Evolutionary conservation across 2,113 vertebrate genomes (phyloP).

Genomic region (Saiga tatarica): DNA sequence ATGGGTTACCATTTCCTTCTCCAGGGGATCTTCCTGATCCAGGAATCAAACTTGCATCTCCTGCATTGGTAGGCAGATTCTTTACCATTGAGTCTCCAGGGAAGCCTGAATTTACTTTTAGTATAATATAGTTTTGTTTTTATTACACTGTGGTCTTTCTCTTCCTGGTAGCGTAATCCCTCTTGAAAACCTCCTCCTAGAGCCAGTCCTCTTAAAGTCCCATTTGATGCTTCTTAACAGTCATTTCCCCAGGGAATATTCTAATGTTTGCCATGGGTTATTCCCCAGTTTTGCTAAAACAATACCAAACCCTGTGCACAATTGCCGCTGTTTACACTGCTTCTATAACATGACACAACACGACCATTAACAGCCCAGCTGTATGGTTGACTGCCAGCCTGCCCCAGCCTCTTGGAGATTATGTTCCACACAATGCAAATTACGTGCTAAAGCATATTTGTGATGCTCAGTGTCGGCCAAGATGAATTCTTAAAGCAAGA

Average conservation of each 20-base stretch:
- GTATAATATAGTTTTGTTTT: background rate
- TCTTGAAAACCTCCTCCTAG: background rate
- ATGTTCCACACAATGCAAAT: background rate
- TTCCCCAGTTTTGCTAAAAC: background rate
- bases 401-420: background rate
- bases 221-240: no score
- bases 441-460: accelerated
- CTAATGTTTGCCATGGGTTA: accelerated
- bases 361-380: no score
- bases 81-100: background rate
- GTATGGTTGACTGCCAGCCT: accelerated
- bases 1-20: background rate
- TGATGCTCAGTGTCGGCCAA: accelerated
- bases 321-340: background rate
- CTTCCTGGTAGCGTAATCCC: background rate
- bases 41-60: background rate
- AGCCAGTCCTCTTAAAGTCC: background rate
- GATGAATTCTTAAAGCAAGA: background rate
- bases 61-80: background rate
- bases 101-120: background rate
- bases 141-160: background rate
- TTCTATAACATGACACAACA: background rate
- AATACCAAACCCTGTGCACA: accelerated
- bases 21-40: background rate
- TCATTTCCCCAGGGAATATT: accelerated